Evolutionary conservation across 2,888 invertebrate genomes (phyloP).

Genomic region (Xestia rhomboidea): DNA sequence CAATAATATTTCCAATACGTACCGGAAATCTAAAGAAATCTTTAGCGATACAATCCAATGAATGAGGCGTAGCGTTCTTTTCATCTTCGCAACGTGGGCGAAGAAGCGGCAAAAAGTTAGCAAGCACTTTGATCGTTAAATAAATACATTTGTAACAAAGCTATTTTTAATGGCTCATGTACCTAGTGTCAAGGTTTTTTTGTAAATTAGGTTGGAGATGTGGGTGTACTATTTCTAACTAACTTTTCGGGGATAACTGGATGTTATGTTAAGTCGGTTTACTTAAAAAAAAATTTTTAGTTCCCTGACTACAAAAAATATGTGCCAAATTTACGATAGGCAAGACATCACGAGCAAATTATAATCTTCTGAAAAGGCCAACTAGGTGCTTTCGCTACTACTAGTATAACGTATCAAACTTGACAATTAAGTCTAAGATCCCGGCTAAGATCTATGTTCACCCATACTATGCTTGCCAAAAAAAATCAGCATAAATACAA

Average conservation of each 20-base stretch:
- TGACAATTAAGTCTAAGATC: too few relatives aligned
- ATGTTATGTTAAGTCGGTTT: not conserved
- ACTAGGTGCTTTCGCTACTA: too few relatives aligned
- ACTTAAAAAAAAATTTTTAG: too few relatives aligned
- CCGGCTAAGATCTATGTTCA: not conserved
- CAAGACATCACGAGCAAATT: too few relatives aligned
- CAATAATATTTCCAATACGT: slow-evolving; percentile 15
- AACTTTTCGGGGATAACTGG: too few relatives aligned
- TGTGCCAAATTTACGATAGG: too few relatives aligned
- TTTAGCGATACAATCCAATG: slow-evolving; percentile 1
- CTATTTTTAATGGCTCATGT: slow-evolving; percentile 34
- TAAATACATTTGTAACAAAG: slow-evolving; percentile 32
- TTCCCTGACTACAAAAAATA: too few relatives aligned
- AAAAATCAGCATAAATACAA: too few relatives aligned
- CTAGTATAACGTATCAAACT: too few relatives aligned
- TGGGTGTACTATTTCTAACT: too few relatives aligned
- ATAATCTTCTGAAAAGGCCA: too few relatives aligned
- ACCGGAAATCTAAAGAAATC: slow-evolving; percentile 5
- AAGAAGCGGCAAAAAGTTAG: slow-evolving; percentile 17
- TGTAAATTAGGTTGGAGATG: not conserved
- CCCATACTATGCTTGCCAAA: too few relatives aligned
- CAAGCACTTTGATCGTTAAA: slow-evolving; percentile 24
- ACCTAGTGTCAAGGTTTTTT: not conserved
- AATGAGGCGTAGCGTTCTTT: slow-evolving; percentile 27
- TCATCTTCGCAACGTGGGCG: slow-evolving; percentile 46